These are phyloP conservation scores for Dipodomys merriami DNA, from an alignment of 2,113 vertebrate genomes.

Conservation along the genomic window DNA sequence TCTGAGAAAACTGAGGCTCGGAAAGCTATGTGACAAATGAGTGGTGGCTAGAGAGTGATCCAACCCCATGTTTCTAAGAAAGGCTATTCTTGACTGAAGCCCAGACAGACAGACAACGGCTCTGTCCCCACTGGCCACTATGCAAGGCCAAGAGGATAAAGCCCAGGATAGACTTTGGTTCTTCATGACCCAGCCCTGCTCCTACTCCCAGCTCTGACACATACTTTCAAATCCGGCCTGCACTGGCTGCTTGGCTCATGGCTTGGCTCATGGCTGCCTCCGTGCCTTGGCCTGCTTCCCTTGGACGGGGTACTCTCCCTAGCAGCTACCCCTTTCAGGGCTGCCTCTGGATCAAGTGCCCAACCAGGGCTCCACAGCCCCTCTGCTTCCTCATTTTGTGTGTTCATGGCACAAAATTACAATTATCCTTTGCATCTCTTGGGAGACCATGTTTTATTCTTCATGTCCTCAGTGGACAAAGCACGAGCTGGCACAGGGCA, in stretches of 20 bases:
- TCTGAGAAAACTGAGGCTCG: conserved; percentile 32
- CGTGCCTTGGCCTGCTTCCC: neutral
- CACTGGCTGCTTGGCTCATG: neutral
- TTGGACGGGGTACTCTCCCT: neutral
- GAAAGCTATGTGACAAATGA: neutral
- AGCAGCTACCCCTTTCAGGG: neutral
- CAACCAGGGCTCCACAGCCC: neutral
- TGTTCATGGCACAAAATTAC: neutral
- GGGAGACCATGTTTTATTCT: conserved; percentile 17
- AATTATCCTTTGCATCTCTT: conserved; percentile 24
- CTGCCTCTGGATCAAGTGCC: neutral
- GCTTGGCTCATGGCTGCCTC: neutral
- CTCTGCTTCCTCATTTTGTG: neutral
- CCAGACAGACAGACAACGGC: neutral
- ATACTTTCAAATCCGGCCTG: neutral
- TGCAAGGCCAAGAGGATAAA: neutral
- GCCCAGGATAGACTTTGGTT: neutral
- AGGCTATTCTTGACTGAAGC: neutral
- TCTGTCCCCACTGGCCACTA: neutral
- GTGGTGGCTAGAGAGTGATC: neutral
- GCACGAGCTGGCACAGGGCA: conserved; percentile 16
- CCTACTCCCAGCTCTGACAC: neutral
- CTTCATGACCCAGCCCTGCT: neutral
- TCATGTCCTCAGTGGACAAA: neutral
- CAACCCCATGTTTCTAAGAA: neutral